Conservation (phyloP, 2,888 invertebrate species). For the Xestia c-nigrum region DNA sequence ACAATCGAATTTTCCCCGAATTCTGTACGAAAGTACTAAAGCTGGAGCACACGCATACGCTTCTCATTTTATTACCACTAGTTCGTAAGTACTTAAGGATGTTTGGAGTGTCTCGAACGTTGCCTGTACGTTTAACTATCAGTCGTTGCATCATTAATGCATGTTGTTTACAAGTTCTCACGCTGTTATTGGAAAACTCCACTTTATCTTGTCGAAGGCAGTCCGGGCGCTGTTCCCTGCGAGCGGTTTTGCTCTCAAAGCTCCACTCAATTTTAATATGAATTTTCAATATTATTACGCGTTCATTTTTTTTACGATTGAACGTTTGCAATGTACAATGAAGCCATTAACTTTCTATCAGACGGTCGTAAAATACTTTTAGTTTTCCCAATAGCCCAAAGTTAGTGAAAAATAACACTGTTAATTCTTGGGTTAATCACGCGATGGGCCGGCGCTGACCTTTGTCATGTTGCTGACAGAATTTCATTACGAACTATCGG, state of each 20-base stretch:
- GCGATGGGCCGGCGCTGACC: slow-evolving; percentile 37
- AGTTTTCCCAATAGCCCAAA: slow-evolving; percentile 5
- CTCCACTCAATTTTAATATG: slow-evolving; percentile 26
- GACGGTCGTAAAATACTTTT: slow-evolving; percentile 9
- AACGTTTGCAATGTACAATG: slow-evolving; percentile 1
- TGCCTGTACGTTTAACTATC: slow-evolving; percentile 55
- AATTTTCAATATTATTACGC: slow-evolving; percentile 35
- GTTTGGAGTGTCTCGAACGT: slow-evolving; percentile 59
- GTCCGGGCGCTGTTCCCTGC: slow-evolving; percentile 13
- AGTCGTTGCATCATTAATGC: slow-evolving; percentile 66
- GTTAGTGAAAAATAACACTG: slow-evolving; percentile 22
- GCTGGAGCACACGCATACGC: slow-evolving; percentile 35
- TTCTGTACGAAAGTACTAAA: slow-evolving; percentile 43
- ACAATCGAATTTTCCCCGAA: slow-evolving; percentile 44
- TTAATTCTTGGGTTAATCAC: slow-evolving; percentile 34
- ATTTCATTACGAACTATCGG: slow-evolving; percentile 49
- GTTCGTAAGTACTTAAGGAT: slow-evolving; percentile 61
- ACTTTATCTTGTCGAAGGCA: slow-evolving; percentile 45
- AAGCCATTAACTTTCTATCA: neutral
- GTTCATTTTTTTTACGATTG: neutral
- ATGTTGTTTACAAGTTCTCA: slow-evolving; percentile 65
- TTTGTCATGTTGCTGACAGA: slow-evolving; percentile 57
- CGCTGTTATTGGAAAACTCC: slow-evolving; percentile 63
- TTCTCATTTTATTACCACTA: slow-evolving; percentile 60
- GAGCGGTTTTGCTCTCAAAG: slow-evolving; percentile 15